phyloP scores from a whole-genome alignment of 1,140 invertebrate genomes.

The Monochamus saltuarius region DNA sequence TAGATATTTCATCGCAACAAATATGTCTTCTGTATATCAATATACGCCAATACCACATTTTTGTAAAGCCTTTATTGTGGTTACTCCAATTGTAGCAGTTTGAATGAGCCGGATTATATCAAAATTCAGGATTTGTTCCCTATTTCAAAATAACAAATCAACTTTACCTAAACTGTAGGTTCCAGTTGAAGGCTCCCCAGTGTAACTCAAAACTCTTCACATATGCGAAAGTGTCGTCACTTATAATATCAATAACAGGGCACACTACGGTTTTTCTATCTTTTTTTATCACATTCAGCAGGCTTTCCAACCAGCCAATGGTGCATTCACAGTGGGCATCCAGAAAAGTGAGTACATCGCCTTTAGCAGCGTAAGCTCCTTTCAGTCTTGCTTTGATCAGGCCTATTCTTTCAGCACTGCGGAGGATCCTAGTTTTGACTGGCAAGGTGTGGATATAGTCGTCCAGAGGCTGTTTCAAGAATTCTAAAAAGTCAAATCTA shows the following conservation, averaged over 20 bases:
- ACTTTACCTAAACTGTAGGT: slow-evolving; percentile 76
- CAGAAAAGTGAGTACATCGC: slow-evolving; percentile 83
- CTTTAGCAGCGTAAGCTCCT: slow-evolving; percentile 76
- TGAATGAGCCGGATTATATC: no score
- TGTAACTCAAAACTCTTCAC: slow-evolving; percentile 86
- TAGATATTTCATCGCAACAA: no score
- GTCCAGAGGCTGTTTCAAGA: slow-evolving; percentile 76
- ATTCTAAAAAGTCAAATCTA: slow-evolving; percentile 58
- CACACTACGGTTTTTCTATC: slow-evolving; percentile 79
- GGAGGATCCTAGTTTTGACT: slow-evolving; percentile 67
- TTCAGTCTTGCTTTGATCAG: slow-evolving; percentile 83
- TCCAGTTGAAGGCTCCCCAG: slow-evolving; percentile 98
- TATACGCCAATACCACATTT: no score
- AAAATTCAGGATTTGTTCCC: no score
- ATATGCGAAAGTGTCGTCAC: slow-evolving; percentile 90
- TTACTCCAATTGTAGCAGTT: no score
- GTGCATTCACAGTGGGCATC: slow-evolving; percentile 96
- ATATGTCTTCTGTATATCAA: no score
- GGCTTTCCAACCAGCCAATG: slow-evolving; percentile 84
- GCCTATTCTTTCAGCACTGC: slow-evolving; percentile 72
- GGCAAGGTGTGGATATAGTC: slow-evolving; percentile 71
- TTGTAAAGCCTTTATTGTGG: no score
- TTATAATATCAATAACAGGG: slow-evolving; percentile 94
- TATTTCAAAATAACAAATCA: no score
- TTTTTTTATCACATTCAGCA: slow-evolving; percentile 74